Evolutionary conservation across 2,888 invertebrate species (phyloP), one percentile per base, ranked within the genome.

Genomic region (Torymus texanus): DNA sequence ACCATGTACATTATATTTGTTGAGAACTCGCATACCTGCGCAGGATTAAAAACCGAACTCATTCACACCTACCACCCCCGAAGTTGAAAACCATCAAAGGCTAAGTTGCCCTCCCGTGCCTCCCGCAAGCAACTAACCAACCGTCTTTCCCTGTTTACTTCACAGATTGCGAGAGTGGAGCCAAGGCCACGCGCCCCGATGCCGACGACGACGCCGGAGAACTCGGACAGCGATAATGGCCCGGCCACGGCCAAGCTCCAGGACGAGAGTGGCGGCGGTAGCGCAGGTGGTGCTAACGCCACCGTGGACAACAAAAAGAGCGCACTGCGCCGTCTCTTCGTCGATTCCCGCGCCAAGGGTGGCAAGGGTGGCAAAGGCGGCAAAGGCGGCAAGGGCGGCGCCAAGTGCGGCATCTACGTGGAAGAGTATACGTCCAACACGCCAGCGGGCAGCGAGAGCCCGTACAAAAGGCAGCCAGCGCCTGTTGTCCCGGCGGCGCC

Each of bases 291-390:
- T 8, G 41, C 41, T 8, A 41, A n/a, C 21, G 92, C 92, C 71
- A 88, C 91, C 13, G 92, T 92, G 79, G 94, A 95, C 88, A 94
- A 94, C 86, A 95, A 94, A 89, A 95, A 94, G 92, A 84, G 93
- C 85, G 94, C 94, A 0, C 88, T 95, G 74, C 91, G 93, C 61
- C 94, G 94, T 85, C 90, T 95, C 72, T 94, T 94, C 86, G 73
- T 75, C 12, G 77, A 74, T n/a, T 92, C 92, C 0, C 91, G 91
- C 13, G 92, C 93, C 67, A 90, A 90, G 72, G 93, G 93, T 80
- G 80, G 82, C 56, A 82, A 82, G 14, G 94, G 94, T 2, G 92
- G 92, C 11, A 94, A 94, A 85, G 93, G 94, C 66, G 94, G 94
- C 0, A 90, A 90, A 53, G 91, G 90, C 21, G 94, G 94, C 0